phyloP scores from a whole-genome alignment of 2,113 vertebrate species.

The Cyanoderma ruficeps region DNA sequence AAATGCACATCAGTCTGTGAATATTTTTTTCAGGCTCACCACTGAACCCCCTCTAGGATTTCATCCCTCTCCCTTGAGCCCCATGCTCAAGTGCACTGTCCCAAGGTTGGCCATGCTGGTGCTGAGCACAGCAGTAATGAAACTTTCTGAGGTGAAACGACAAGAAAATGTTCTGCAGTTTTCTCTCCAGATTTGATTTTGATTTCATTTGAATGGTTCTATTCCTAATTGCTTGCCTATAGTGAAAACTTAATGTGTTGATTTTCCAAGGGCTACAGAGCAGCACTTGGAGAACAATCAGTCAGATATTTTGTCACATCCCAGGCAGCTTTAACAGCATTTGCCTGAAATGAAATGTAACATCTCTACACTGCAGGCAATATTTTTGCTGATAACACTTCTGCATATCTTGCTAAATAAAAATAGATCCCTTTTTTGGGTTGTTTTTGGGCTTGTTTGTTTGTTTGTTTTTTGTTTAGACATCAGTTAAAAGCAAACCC shows the following conservation, averaged over 20 bases:
- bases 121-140: background rate
- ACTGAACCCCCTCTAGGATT: background rate
- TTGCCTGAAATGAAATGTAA: constrained; percentile 60
- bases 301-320: constrained; percentile 60
- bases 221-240: constrained; percentile 63
- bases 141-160: constrained; percentile 8
- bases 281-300: constrained; percentile 65
- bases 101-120: background rate
- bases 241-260: constrained; percentile 62
- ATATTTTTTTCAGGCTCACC: background rate
- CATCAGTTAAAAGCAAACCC: constrained; percentile 18
- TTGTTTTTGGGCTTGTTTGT: no score
- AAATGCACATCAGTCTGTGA: background rate
- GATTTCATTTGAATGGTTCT: constrained; percentile 42
- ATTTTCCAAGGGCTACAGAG: constrained; percentile 59
- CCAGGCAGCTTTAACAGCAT: constrained; percentile 45
- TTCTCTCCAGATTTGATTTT: constrained; percentile 54
- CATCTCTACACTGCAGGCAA: constrained; percentile 51
- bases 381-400: constrained; percentile 46
- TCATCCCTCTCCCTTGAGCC: background rate
- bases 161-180: constrained; percentile 13
- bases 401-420: constrained; percentile 47
- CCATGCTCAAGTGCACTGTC: background rate
- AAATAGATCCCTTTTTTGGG: background rate
- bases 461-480: background rate